Evolutionary conservation across 2,113 vertebrate genomes (phyloP).

Genomic region (Sprattus sprattus): DNA sequence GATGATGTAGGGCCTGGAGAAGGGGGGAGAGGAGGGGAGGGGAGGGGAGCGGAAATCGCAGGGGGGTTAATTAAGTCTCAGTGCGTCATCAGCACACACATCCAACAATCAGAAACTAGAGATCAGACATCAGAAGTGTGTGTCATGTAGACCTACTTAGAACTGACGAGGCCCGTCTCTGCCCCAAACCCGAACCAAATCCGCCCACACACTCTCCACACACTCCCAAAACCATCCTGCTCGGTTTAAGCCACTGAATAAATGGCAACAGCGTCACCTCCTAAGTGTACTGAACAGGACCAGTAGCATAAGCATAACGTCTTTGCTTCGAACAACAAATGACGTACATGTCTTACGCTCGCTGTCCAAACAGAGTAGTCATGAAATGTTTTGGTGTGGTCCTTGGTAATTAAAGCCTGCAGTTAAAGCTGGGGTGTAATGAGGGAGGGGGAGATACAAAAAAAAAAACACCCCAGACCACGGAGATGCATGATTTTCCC

Average conservation of each 20-base stretch:
- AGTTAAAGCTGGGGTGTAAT: constrained; percentile 7
- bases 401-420: constrained; percentile 48
- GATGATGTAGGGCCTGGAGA: constrained; percentile 57
- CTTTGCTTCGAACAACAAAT: not conserved
- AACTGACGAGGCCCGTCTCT: not conserved
- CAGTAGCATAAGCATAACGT: not conserved
- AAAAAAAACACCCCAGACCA: constrained; percentile 46
- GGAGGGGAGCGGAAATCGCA: not conserved
- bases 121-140: not conserved
- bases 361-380: not conserved
- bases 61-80: not conserved
- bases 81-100: not conserved
- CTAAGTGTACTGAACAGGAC: not conserved
- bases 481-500: constrained; percentile 53
- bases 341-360: constrained; percentile 2
- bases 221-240: not conserved
- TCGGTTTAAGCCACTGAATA: not conserved
- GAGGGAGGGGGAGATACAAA: not conserved
- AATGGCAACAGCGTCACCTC: not conserved
- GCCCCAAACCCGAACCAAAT: not conserved
- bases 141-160: not conserved
- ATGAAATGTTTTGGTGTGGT: constrained; percentile 25
- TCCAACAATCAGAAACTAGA: not conserved
- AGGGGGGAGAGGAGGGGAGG: constrained; percentile 13
- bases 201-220: too few relatives aligned